Conservation (phyloP, 2,797 vertebrate genomes). For the Nannoperca obscura region DNA sequence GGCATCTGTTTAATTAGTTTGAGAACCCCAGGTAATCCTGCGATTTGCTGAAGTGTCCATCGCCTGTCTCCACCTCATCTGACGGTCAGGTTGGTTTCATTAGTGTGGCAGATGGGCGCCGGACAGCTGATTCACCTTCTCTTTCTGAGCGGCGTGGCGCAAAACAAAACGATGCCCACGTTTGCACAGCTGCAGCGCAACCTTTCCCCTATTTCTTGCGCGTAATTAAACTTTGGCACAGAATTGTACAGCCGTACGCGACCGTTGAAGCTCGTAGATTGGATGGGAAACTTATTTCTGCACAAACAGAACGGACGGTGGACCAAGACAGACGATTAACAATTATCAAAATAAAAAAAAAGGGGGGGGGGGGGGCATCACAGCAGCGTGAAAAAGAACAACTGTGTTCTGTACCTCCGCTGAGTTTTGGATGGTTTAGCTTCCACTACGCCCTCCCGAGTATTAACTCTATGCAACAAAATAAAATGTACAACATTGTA, state of each 20-base stretch:
- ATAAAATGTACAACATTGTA: conserved; percentile 49
- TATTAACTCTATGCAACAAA: conserved; percentile 31
- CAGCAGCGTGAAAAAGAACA: conserved; percentile 19
- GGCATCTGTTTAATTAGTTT: conserved; percentile 96
- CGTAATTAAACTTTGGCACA: conserved; percentile 39
- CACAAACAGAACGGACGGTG: conserved; percentile 9
- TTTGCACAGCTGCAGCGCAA: conserved; percentile 30
- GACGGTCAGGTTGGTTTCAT: conserved; percentile 83
- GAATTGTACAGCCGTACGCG: background rate
- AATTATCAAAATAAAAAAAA: conserved; percentile 13
- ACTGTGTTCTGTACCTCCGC: background rate
- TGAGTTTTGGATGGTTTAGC: conserved; percentile 20
- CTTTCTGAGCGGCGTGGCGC: conserved; percentile 28
- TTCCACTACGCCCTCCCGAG: conserved; percentile 10
- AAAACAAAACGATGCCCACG: conserved; percentile 46
- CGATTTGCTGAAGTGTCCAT: conserved; percentile 93
- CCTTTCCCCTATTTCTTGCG: conserved; percentile 3
- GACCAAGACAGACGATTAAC: conserved; percentile 14
- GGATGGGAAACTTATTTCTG: conserved; percentile 37
- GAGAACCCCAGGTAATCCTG: conserved; percentile 94
- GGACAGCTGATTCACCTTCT: conserved; percentile 47
- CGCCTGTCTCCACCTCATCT: conserved; percentile 79
- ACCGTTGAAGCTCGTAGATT: conserved; percentile 72
- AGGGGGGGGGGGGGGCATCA: background rate
- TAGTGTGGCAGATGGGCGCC: conserved; percentile 74